Evolutionary conservation across 2,888 invertebrate genomes (phyloP).

Genomic region (Cecidostiba fungosa): DNA sequence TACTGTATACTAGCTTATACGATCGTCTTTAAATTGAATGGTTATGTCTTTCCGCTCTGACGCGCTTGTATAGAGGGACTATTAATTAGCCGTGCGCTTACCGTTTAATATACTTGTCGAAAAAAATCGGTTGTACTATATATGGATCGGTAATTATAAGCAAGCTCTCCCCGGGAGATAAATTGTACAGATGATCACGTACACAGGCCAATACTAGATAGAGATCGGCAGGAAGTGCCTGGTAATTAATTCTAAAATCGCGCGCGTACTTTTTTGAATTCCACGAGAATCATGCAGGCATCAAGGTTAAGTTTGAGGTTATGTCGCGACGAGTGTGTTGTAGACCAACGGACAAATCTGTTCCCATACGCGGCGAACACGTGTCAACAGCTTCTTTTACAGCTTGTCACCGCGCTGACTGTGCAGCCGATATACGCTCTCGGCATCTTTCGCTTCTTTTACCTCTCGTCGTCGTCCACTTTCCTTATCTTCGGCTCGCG

Average conservation of each 20-base stretch:
- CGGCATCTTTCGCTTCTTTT: too few relatives aligned
- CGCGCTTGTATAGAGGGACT: too few relatives aligned
- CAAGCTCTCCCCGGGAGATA: too few relatives aligned
- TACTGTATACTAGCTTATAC: background rate
- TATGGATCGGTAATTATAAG: too few relatives aligned
- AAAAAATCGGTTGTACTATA: too few relatives aligned
- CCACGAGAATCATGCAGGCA: background rate
- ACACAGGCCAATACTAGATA: too few relatives aligned
- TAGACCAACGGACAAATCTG: background rate
- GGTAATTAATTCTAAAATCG: too few relatives aligned
- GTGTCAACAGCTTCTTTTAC: conserved; percentile 1
- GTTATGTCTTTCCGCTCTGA: background rate
- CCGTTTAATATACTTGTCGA: too few relatives aligned
- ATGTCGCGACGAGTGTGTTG: background rate
- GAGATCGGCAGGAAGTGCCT: too few relatives aligned
- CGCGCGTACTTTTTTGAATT: background rate
- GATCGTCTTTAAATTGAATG: background rate
- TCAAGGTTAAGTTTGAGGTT: conserved; percentile 7
- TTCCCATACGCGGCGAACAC: background rate
- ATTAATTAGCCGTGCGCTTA: too few relatives aligned
- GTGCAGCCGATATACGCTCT: too few relatives aligned
- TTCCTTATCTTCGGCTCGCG: conserved; percentile 15
- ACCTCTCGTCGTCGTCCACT: background rate
- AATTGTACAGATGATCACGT: too few relatives aligned
- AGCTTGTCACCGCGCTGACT: background rate